Evolutionary conservation across 2,797 vertebrate genomes (phyloP).

Genomic region (Euphonia xanthogaster): DNA sequence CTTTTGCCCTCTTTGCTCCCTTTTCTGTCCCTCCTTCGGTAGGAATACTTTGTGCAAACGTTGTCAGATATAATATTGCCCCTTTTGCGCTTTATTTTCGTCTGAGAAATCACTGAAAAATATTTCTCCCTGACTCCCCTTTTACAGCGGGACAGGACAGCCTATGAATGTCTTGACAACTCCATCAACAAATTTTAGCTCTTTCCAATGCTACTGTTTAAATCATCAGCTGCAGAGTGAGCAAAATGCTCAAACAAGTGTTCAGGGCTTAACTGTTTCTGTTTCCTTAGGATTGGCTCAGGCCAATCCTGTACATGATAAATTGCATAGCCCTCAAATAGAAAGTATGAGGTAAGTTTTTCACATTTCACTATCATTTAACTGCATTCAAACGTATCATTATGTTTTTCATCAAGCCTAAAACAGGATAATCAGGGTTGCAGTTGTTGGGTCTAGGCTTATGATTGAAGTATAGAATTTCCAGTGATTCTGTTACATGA

Average conservation of each 20-base stretch:
- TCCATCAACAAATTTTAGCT: not conserved
- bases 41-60: too few species aligned
- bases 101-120: not conserved
- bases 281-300: not conserved
- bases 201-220: not conserved
- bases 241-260: not conserved
- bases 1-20: not conserved
- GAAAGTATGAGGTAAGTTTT: not conserved
- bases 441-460: accelerated
- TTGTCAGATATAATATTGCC: not conserved
- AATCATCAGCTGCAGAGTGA: not conserved
- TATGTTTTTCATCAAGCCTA: not conserved
- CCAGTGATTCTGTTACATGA: not conserved
- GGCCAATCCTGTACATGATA: not conserved
- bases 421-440: not conserved
- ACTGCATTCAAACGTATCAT: not conserved
- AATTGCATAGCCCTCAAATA: not conserved
- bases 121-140: not conserved
- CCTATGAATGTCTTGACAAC: not conserved
- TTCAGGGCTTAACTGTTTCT: not conserved
- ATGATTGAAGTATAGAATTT: not conserved
- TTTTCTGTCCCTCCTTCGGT: too few species aligned
- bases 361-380: not conserved
- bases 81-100: accelerated
- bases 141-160: accelerated